Evolutionary conservation across 2,888 invertebrate species (phyloP), one percentile per base, ranked within the genome.

Genomic region (Eupeodes luniger): DNA sequence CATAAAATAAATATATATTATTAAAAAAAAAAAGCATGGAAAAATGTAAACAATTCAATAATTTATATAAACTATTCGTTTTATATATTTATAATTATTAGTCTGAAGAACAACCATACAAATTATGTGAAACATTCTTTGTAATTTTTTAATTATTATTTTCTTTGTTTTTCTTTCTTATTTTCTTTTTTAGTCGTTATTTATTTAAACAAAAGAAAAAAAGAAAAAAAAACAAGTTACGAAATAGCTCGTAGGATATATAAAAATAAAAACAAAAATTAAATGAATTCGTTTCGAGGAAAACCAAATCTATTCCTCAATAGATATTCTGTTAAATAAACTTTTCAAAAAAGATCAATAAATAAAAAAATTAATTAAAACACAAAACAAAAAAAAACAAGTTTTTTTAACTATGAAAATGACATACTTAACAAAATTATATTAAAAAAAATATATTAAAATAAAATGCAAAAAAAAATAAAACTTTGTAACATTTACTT

Each of bases 401-500:
- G 76, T 78, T 84, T 80, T 81, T 90, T 82, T 27, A 81, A 84
- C 80, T 79, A 90, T 79, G 87, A 90, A 81, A 84, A 86, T 80
- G 89, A 85, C 85, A 90, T 89, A 90, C 86, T 88, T 90, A 89
- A 86, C 49, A 82, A 77, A 87, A 80, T 66, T 79, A 89, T 86
- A 78, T 78, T 61, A 77, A 59, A 69, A 53, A 78, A 67, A 69
- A 53, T 62, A 62, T 27, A 40, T 40, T 57, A 79, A 82, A 81
- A 79, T 90, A 90, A 89, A 86, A 90, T 86, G 88, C 90, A 85
- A 90, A 83, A 89, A 86, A 51, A 64, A 64, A 81, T 89, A 84
- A 27, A 89, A 88, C 89, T 90, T 90, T 90, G 90, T 90, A 90
- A 89, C 88, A 89, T 90, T 90, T 90, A 90, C 88, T 89, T 86